Conservation (phyloP, 1,140 invertebrate species). For the Megalopta genalis region DNA sequence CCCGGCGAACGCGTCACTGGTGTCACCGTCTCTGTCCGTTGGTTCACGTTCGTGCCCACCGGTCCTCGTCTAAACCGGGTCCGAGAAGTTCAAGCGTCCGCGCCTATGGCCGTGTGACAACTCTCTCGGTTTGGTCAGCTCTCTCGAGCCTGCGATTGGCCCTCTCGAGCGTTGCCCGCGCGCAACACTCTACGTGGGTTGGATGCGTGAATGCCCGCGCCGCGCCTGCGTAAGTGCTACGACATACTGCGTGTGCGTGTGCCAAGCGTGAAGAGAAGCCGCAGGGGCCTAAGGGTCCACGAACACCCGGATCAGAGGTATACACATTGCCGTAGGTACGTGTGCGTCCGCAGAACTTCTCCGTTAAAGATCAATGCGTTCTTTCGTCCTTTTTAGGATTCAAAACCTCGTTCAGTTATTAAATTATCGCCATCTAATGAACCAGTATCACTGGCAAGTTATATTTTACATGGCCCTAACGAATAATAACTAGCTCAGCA, state of each 20-base stretch:
- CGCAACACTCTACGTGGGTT: constrained; percentile 40
- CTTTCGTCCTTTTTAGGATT: background rate
- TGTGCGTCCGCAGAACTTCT: background rate
- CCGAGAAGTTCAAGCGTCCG: constrained; percentile 24
- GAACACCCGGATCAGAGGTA: constrained; percentile 23
- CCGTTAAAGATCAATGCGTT: background rate
- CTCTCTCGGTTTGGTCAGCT: constrained; percentile 14
- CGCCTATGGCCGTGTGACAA: constrained; percentile 44
- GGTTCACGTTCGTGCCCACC: constrained; percentile 1
- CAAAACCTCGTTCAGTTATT: no score
- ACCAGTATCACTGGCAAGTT: no score
- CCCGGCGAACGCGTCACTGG: constrained; percentile 40
- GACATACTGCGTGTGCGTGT: constrained; percentile 54
- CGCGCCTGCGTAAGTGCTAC: constrained; percentile 51
- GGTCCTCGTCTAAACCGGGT: background rate
- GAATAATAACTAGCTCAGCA: no score
- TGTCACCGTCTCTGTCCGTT: constrained; percentile 37
- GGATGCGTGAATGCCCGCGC: constrained; percentile 59
- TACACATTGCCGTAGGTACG: constrained; percentile 40
- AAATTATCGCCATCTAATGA: no score
- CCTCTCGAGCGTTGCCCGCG: constrained; percentile 43
- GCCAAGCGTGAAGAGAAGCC: constrained; percentile 49
- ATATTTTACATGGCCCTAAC: no score
- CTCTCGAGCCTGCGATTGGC: constrained; percentile 31
- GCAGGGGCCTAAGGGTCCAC: constrained; percentile 22